A percentile compares a stretch with the other conserved stretches of the same genome.
Evolutionary conservation across 1,140 invertebrate species (phyloP).

Genomic region (Drosophila neocordata): DNA sequence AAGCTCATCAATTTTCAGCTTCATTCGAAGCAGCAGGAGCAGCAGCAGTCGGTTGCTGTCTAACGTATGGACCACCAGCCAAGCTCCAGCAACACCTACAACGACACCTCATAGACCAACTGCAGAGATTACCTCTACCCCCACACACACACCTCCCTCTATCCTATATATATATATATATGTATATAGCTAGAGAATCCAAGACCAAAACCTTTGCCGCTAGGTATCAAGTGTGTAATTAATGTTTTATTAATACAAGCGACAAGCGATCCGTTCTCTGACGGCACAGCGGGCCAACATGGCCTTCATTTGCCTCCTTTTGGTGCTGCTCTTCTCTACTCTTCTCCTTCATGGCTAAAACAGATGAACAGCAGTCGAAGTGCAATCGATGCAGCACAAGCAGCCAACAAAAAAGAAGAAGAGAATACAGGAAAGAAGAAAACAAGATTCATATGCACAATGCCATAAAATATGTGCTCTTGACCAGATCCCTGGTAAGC

Average conservation of each 20-base stretch:
- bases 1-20: slow-evolving; percentile 74
- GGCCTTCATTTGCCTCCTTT: slow-evolving; percentile 15
- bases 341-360: neutral
- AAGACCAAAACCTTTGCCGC: slow-evolving; percentile 35
- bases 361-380: slow-evolving; percentile 82
- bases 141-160: neutral
- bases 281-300: slow-evolving; percentile 39
- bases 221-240: slow-evolving; percentile 81
- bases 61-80: slow-evolving; percentile 75
- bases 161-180: no score
- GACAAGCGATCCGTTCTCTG: slow-evolving; percentile 79
- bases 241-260: slow-evolving; percentile 83
- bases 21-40: slow-evolving; percentile 33
- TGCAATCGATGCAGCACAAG: slow-evolving; percentile 74
- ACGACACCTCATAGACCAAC: slow-evolving; percentile 73
- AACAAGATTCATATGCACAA: slow-evolving; percentile 78
- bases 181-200: neutral
- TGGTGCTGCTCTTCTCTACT: neutral
- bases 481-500: slow-evolving; percentile 10
- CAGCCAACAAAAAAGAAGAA: neutral
- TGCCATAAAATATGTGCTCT: slow-evolving; percentile 73
- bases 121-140: neutral
- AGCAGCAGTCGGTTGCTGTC: slow-evolving; percentile 10
- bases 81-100: slow-evolving; percentile 72
- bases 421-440: neutral